These are phyloP conservation scores for Netelia inedita DNA, from an alignment of 2,888 invertebrate genomes.

Conservation along the genomic window DNA sequence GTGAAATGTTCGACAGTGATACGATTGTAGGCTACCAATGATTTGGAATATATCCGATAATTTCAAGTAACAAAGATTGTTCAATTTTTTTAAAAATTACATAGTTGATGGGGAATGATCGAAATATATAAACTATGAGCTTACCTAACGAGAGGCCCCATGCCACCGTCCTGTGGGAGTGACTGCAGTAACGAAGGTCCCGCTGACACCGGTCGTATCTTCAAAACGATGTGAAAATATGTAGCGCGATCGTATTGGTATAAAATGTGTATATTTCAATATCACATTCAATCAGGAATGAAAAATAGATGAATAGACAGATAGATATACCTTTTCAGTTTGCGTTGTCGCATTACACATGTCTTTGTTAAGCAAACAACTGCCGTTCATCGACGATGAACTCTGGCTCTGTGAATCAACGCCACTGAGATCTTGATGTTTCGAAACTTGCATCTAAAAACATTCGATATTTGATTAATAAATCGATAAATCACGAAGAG, in stretches of 20 bases:
- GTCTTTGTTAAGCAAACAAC: slow-evolving; percentile 86
- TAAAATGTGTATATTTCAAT: neutral
- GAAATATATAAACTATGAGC: slow-evolving; percentile 1
- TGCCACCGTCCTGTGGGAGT: slow-evolving; percentile 85
- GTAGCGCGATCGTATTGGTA: too few species aligned
- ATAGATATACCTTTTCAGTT: slow-evolving; percentile 91
- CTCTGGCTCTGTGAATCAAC: slow-evolving; percentile 74
- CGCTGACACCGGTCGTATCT: slow-evolving; percentile 88
- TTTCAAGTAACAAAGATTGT: neutral
- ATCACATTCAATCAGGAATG: too few species aligned
- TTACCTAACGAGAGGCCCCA: slow-evolving; percentile 88
- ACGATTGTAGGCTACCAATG: neutral
- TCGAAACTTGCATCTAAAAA: slow-evolving; percentile 79
- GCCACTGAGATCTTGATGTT: slow-evolving; percentile 79
- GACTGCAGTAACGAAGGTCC: slow-evolving; percentile 87
- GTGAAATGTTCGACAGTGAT: neutral
- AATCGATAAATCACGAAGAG: neutral
- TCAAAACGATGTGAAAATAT: slow-evolving; percentile 56
- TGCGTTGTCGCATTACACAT: slow-evolving; percentile 94
- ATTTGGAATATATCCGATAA: neutral
- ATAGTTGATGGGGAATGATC: neutral
- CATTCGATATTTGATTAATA: neutral
- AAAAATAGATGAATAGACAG: slow-evolving; percentile 84
- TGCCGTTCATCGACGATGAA: slow-evolving; percentile 82
- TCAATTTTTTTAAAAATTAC: neutral